Evolutionary conservation across 2,888 invertebrate genomes (phyloP).

Genomic region (Heliconius cydno): DNA sequence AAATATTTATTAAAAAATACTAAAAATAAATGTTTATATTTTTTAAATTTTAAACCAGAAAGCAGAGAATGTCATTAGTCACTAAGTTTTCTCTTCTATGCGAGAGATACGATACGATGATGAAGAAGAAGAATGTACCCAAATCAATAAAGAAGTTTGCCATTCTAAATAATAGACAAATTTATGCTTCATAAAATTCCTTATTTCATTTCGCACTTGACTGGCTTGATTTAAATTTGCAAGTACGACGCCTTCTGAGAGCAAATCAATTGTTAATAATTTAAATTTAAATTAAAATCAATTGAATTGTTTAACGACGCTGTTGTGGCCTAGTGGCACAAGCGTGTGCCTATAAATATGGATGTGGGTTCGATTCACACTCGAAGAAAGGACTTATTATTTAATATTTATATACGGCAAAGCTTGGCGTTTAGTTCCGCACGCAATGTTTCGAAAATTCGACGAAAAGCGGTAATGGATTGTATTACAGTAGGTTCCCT

Average conservation of each 20-base stretch:
- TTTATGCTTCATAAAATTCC: conserved; percentile 8
- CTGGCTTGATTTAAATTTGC: conserved; percentile 18
- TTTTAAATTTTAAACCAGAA: not conserved
- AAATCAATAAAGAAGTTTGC: not conserved
- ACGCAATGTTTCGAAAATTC: too few relatives aligned
- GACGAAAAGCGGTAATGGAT: too few relatives aligned
- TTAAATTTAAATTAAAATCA: conserved; percentile 33
- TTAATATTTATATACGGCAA: too few relatives aligned
- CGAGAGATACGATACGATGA: not conserved
- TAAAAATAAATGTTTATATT: too few relatives aligned
- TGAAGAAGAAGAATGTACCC: not conserved
- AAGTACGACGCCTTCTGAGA: conserved; percentile 13
- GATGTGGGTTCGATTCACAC: too few relatives aligned
- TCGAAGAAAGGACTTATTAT: too few relatives aligned
- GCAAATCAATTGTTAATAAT: conserved; percentile 30
- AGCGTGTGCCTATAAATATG: too few relatives aligned
- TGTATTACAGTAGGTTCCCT: too few relatives aligned
- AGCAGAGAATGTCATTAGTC: not conserved
- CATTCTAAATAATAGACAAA: conserved; percentile 8
- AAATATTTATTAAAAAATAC: too few relatives aligned
- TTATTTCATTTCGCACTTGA: conserved; percentile 28
- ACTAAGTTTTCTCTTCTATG: not conserved
- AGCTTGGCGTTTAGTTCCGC: too few relatives aligned
- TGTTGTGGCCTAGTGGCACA: not conserved
- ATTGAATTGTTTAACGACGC: conserved; percentile 24